phyloP scores from a whole-genome alignment of 2,797 vertebrate species.

The Dicrostonyx torquatus region DNA sequence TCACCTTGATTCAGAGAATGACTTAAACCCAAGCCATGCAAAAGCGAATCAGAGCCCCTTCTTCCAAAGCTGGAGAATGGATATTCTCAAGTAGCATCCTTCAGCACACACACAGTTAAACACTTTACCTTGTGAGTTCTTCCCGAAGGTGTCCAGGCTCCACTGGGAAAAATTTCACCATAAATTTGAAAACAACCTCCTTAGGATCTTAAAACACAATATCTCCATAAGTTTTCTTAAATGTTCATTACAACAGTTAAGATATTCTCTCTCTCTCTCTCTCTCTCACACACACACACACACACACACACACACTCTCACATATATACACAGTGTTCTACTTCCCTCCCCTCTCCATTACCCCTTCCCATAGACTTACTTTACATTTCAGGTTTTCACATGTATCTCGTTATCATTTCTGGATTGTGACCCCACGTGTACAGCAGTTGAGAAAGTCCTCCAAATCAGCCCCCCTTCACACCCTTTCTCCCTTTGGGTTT shows the following conservation, averaged over 20 bases:
- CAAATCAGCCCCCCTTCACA: not conserved
- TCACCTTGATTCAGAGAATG: not conserved
- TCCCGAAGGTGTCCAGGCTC: conserved; percentile 94
- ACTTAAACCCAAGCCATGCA: not conserved
- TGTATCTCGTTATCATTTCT: conserved; percentile 23
- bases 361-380: conserved; percentile 1
- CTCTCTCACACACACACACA: not conserved
- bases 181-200: conserved; percentile 96
- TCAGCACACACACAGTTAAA: not conserved
- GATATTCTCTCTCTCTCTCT: not conserved
- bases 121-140: conserved; percentile 93
- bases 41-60: not conserved
- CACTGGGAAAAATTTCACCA: conserved; percentile 98
- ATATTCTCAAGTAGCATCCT: conserved; percentile 32
- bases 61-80: not conserved
- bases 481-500: not conserved
- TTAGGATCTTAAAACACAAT: conserved; percentile 93
- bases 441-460: conserved; percentile 27
- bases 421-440: not conserved
- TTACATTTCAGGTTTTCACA: conserved; percentile 31
- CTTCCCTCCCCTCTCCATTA: not conserved
- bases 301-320: not conserved
- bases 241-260: conserved; percentile 81
- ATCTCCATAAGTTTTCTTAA: conserved; percentile 87
- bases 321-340: not conserved